Percentiles rank a stretch among this genome's conserved stretches.
These are phyloP conservation scores for Hymenopus coronatus DNA, from an alignment of 2,888 invertebrate species.

Conservation along the genomic window DNA sequence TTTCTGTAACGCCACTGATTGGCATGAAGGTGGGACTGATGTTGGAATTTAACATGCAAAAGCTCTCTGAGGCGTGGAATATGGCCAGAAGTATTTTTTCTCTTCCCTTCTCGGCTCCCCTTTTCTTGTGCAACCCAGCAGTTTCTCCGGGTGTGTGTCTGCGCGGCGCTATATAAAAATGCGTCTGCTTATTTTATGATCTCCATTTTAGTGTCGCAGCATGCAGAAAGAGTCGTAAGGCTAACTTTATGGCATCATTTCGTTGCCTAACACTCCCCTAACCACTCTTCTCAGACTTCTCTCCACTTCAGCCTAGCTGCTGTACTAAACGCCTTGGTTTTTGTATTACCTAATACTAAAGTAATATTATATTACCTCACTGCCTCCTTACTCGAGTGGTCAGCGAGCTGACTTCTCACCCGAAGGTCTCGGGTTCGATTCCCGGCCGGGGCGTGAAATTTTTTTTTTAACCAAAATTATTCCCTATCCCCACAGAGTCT, in stretches of 20 bases:
- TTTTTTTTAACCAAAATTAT: no score
- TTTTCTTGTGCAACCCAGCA: background rate
- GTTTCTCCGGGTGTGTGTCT: background rate
- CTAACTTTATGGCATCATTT: constrained; percentile 20
- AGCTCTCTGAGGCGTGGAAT: constrained; percentile 14
- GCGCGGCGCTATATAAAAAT: constrained; percentile 1
- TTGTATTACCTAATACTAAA: background rate
- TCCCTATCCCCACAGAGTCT: no score
- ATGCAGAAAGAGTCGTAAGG: constrained; percentile 20
- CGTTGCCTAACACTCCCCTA: background rate
- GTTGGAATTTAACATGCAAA: background rate
- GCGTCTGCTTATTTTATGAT: constrained; percentile 16
- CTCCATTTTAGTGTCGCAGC: constrained; percentile 22
- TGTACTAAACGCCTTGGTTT: background rate
- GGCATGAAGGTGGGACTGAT: background rate
- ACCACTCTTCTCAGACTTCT: background rate
- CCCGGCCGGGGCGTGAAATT: no score
- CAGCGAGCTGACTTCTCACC: no score
- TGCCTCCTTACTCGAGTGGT: no score
- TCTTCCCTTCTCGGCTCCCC: background rate
- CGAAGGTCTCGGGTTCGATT: no score
- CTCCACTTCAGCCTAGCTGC: background rate
- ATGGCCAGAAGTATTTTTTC: background rate
- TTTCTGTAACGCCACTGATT: background rate
- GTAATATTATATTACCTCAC: background rate